Conservation (phyloP, 2,113 vertebrate genomes). For the Lasiurus borealis region DNA sequence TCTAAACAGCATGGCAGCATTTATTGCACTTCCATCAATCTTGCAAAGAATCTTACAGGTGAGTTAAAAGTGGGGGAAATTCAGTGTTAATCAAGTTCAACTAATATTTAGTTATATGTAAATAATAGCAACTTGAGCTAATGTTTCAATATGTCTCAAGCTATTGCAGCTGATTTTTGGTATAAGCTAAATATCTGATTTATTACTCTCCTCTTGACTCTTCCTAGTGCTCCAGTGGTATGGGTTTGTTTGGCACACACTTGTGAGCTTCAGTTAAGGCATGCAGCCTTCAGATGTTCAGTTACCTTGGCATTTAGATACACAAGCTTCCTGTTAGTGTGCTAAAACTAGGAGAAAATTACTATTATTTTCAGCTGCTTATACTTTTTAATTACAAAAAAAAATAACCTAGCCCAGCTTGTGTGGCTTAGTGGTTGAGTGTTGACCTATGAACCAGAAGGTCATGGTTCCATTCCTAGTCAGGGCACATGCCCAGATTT, state of each 20-base stretch:
- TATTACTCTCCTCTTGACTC: neutral
- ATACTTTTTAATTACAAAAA: conserved; percentile 33
- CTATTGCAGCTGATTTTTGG: neutral
- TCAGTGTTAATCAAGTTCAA: neutral
- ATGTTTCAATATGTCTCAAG: conserved; percentile 1
- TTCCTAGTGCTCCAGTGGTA: neutral
- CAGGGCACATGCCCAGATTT: no score
- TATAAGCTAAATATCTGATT: neutral
- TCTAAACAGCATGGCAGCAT: conserved; percentile 96
- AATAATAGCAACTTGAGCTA: neutral
- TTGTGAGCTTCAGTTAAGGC: neutral
- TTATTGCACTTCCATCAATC: conserved; percentile 95
- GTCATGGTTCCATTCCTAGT: no score
- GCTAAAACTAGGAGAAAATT: neutral
- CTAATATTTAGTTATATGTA: conserved; percentile 9
- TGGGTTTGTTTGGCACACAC: neutral
- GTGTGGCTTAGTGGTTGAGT: no score
- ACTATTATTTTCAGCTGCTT: conserved; percentile 2
- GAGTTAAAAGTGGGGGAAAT: conserved; percentile 65
- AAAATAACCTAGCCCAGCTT: neutral
- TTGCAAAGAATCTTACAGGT: conserved; percentile 97
- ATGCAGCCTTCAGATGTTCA: neutral
- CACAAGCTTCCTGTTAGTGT: neutral
- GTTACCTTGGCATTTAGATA: neutral
- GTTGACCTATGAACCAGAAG: no score